Evolutionary conservation across 2,888 invertebrate genomes (phyloP), one percentile per base, ranked within the genome.

Genomic region (Cenopis cana): DNA sequence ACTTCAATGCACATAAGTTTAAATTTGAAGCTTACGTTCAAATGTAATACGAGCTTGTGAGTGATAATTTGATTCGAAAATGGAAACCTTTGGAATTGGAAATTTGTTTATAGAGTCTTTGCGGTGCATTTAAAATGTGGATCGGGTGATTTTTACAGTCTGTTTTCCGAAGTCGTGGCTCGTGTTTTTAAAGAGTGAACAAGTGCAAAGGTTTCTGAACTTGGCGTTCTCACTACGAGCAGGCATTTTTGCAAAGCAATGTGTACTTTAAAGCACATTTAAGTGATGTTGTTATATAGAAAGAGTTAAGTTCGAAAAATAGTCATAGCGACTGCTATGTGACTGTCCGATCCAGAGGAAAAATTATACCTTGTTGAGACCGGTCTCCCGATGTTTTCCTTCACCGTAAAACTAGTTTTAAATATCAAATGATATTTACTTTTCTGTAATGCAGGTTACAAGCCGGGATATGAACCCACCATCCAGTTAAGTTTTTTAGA

Each of bases 41-140:
- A 24, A n/a, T 14, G 29, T 38, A n/a, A 64, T 54, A 64, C 36
- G 64, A 54, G 20, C 20, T 64, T 10, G 8, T 6, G 54, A 54
- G 2, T 20, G 52, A 54, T n/a, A 52, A 38, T 64, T 17, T 38
- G 36, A n/a, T n/a, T 64, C 38, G 38, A 64, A 65, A 67, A 56
- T 65, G 61, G 61, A 67, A 65, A 18, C 55, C 50, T 36, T 70
- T 56, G 61, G 67, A 71, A 71, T 71, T 67, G 55, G 61, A 67
- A 71, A 67, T 71, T 67, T 71, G 71, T 71, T 71, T 67, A 46
- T 50, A 61, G 38, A 55, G 66, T 55, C 65, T 71, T 54, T 55
- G 65, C 64, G 54, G 64, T 64, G 64, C 56, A 46, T 66, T 65
- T 46, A 56, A 46, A 66, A 66, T 66, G 65, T 46, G 65, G 41